phyloP scores from a whole-genome alignment of 2,113 vertebrate species.

The Odocoileus virginianus region DNA sequence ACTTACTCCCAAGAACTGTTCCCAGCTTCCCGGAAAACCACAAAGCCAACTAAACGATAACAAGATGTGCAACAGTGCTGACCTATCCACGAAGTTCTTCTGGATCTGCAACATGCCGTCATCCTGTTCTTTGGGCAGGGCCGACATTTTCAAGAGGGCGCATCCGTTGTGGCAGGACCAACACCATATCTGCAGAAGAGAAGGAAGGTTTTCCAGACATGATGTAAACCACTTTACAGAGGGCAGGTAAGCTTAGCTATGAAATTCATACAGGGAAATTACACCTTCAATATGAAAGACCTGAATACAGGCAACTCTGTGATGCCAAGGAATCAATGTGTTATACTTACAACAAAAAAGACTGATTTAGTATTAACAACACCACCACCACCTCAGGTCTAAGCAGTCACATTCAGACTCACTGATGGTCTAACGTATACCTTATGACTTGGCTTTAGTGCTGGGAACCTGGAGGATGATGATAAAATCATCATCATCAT shows the following conservation, averaged over 20 bases:
- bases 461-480: not conserved
- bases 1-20: not conserved
- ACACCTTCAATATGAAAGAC: not conserved
- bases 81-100: conserved; percentile 87
- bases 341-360: not conserved
- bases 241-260: not conserved
- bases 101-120: conserved; percentile 82
- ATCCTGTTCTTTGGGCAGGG: conserved; percentile 85
- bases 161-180: conserved; percentile 89
- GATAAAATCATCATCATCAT: not conserved
- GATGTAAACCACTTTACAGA: not conserved
- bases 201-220: conserved; percentile 25
- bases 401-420: not conserved
- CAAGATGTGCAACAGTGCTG: conserved; percentile 67
- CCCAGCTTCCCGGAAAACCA: not conserved
- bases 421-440: not conserved
- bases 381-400: not conserved
- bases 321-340: not conserved
- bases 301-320: not conserved
- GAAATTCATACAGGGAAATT: not conserved
- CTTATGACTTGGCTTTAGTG: not conserved
- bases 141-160: conserved; percentile 88
- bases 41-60: not conserved
- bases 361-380: not conserved
- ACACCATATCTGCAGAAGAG: conserved; percentile 88